Evolutionary conservation across 2,113 vertebrate genomes (phyloP).

Genomic region (Formicarius rufipectus): DNA sequence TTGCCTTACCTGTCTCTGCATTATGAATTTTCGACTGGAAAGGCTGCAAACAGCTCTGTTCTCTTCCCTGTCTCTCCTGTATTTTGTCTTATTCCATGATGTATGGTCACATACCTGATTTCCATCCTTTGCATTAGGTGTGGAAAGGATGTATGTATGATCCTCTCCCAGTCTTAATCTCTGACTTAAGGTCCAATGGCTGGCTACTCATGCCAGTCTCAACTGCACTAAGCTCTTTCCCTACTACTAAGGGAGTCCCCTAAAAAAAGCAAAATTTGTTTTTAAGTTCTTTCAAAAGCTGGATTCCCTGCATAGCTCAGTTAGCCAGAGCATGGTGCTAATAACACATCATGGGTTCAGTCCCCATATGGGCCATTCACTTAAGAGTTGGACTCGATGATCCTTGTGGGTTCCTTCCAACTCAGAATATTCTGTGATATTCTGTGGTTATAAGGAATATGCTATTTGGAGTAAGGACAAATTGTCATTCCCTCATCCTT

Average conservation of each 20-base stretch:
- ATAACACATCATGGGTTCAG: background rate
- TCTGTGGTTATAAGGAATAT: background rate
- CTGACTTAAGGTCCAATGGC: background rate
- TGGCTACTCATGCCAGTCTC: background rate
- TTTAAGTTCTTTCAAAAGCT: background rate
- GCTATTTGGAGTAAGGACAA: background rate
- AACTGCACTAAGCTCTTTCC: background rate
- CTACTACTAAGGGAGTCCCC: background rate
- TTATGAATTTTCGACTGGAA: background rate
- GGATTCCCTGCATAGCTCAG: background rate
- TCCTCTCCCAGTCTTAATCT: background rate
- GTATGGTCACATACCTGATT: background rate
- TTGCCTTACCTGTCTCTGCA: background rate
- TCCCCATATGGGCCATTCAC: background rate
- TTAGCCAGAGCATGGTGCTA: background rate
- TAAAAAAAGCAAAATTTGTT: background rate
- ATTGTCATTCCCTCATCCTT: background rate
- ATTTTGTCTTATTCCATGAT: background rate
- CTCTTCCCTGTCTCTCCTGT: background rate
- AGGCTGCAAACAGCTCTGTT: background rate
- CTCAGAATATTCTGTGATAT: background rate
- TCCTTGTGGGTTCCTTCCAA: background rate
- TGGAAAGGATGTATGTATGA: background rate
- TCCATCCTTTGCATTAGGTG: background rate
- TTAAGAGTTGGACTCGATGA: background rate